phyloP scores from a whole-genome alignment of 2,888 invertebrate species.

The Bellardia pandia region DNA sequence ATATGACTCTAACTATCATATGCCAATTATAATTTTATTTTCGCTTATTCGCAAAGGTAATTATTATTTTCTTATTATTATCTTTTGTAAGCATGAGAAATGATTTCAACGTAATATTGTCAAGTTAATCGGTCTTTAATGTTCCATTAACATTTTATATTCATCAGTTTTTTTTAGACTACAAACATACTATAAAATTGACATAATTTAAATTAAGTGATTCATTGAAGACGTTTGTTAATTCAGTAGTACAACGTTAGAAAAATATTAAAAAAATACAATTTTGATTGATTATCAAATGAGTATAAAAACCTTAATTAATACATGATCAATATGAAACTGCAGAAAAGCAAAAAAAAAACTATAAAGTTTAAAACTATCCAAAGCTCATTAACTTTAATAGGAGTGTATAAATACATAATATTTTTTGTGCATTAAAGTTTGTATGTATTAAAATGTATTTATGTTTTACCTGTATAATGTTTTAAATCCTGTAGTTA shows the following conservation, averaged over 20 bases:
- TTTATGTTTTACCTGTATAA: background rate
- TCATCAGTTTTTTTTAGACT: no score
- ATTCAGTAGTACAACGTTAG: background rate
- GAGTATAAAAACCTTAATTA: conserved; percentile 7
- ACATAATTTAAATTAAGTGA: conserved; percentile 1
- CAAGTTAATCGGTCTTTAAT: no score
- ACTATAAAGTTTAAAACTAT: background rate
- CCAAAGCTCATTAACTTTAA: background rate
- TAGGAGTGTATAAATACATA: background rate
- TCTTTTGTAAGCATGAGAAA: no score
- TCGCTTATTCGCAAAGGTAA: no score
- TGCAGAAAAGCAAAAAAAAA: background rate
- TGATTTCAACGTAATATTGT: no score
- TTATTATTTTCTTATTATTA: no score
- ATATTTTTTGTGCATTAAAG: background rate
- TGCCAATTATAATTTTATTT: no score
- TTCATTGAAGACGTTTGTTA: background rate
- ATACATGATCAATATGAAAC: background rate
- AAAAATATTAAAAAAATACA: conserved; percentile 9
- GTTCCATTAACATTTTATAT: no score
- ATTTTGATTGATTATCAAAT: conserved; percentile 7
- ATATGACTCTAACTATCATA: no score
- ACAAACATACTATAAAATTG: background rate
- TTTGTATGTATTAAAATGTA: background rate
- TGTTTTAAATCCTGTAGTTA: no score